Evolutionary conservation across 2,888 invertebrate species (phyloP).

Genomic region (Aporophyla lueneburgensis): DNA sequence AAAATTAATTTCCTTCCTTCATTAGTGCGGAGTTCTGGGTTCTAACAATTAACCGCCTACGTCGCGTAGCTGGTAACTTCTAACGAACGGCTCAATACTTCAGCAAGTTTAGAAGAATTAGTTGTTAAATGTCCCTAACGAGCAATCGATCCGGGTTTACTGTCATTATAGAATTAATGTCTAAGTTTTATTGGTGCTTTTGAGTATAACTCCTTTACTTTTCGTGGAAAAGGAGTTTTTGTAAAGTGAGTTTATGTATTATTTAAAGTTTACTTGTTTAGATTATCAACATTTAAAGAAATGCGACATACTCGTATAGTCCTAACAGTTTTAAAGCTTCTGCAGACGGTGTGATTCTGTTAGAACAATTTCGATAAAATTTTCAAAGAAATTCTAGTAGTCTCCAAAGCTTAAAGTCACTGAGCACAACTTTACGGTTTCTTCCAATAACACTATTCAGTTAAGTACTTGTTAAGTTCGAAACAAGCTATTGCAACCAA

Average conservation of each 20-base stretch:
- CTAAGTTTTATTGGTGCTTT: neutral
- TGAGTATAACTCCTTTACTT: neutral
- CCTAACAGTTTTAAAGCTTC: neutral
- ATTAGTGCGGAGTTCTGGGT: constrained; percentile 68
- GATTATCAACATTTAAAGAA: neutral
- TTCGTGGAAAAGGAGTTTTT: neutral
- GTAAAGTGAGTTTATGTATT: neutral
- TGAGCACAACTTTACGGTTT: neutral
- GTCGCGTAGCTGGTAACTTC: constrained; percentile 55
- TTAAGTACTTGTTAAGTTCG: too few relatives aligned
- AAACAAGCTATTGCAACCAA: neutral
- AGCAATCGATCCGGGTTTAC: constrained; percentile 58
- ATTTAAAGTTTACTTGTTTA: too few relatives aligned
- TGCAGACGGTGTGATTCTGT: neutral
- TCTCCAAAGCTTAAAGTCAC: neutral
- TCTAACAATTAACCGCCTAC: constrained; percentile 66
- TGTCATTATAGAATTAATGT: constrained; percentile 40
- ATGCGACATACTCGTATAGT: neutral
- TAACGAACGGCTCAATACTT: constrained; percentile 64
- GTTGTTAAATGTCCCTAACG: constrained; percentile 65
- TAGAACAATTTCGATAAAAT: neutral
- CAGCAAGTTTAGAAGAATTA: constrained; percentile 61
- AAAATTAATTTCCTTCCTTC: constrained; percentile 71
- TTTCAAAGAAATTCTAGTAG: neutral
- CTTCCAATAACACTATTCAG: neutral